These are phyloP conservation scores for Somateria mollissima DNA, from an alignment of 2,797 vertebrate genomes.

Conservation along the genomic window DNA sequence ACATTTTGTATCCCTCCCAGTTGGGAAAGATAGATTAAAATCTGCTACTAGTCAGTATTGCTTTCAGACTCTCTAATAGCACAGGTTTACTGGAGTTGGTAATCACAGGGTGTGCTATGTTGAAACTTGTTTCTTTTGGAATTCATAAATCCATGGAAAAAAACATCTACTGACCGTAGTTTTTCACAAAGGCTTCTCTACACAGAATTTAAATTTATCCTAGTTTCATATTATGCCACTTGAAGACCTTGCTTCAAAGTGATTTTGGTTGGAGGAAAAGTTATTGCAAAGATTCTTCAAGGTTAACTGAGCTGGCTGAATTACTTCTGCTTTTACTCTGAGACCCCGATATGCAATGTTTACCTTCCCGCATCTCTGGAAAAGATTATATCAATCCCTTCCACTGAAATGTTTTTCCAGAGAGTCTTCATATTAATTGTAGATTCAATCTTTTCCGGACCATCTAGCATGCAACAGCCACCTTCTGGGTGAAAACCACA, in stretches of 20 bases:
- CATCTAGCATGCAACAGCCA: constrained; percentile 80
- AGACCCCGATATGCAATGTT: neutral
- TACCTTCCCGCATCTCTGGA: constrained; percentile 89
- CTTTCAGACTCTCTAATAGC: constrained; percentile 30
- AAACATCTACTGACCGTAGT: neutral
- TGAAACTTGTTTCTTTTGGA: constrained; percentile 44
- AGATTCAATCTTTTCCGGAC: constrained; percentile 82
- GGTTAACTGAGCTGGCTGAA: neutral
- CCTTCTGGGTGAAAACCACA: constrained; percentile 79
- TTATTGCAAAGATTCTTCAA: neutral
- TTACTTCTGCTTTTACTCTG: neutral
- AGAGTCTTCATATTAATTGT: constrained; percentile 81
- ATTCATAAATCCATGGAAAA: constrained; percentile 43
- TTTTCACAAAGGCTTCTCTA: constrained; percentile 22
- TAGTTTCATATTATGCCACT: neutral
- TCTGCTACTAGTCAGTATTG: constrained; percentile 18
- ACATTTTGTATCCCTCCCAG: constrained; percentile 40
- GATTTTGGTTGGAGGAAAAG: neutral
- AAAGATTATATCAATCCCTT: constrained; percentile 77
- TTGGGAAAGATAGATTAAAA: constrained; percentile 51
- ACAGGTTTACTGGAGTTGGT: constrained; percentile 10
- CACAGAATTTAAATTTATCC: neutral
- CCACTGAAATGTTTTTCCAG: constrained; percentile 69
- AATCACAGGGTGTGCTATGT: neutral
- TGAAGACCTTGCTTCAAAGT: neutral